These are phyloP conservation scores for Acridotheres tristis DNA, from an alignment of 2,797 vertebrate species.

Conservation along the genomic window DNA sequence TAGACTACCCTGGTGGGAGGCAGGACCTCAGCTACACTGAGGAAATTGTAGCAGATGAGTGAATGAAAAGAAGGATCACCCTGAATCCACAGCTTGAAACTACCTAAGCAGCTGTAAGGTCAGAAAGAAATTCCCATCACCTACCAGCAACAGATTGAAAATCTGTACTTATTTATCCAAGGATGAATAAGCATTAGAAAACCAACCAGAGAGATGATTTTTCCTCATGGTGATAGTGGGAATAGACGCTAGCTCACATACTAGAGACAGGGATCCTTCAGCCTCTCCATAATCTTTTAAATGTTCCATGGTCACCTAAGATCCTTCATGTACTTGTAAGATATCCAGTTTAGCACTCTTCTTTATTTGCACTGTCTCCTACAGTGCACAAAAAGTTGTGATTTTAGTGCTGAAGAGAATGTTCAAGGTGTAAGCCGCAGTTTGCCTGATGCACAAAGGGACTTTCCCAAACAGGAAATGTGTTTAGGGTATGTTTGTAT, in stretches of 20 bases:
- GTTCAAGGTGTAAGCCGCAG: neutral
- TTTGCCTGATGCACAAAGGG: neutral
- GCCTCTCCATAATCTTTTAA: neutral
- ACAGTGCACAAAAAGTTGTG: neutral
- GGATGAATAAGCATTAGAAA: neutral
- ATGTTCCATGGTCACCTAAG: neutral
- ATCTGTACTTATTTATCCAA: neutral
- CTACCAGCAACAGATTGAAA: neutral
- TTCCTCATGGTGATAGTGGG: neutral
- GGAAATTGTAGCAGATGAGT: conserved; percentile 54
- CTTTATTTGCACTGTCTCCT: neutral
- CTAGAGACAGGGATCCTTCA: neutral
- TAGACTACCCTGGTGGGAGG: conserved; percentile 68
- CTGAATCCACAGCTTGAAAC: neutral
- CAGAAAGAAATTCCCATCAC: neutral
- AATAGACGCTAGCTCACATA: neutral
- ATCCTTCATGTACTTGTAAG: neutral
- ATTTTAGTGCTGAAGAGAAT: neutral
- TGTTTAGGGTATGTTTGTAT: neutral
- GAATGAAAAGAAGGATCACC: conserved; percentile 6
- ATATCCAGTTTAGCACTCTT: neutral
- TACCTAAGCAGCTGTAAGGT: neutral
- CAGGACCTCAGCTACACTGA: neutral
- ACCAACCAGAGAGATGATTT: neutral
- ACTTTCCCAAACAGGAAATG: neutral